Conservation (phyloP, 1,140 invertebrate species). For the Spodoptera litura region DNA sequence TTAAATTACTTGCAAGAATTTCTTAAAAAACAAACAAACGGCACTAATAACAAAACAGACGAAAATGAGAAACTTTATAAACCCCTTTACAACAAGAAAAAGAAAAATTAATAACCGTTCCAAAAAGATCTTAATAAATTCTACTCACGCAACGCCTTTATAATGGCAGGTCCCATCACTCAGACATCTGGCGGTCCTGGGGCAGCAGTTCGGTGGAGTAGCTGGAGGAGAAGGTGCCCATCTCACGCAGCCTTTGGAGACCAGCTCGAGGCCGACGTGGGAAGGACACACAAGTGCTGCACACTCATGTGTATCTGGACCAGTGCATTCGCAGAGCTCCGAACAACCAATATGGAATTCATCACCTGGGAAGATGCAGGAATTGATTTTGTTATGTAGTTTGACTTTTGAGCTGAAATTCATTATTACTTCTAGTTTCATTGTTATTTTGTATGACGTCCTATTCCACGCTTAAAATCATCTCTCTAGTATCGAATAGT, state of each 20-base stretch:
- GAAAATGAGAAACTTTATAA: too few species aligned
- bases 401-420: too few species aligned
- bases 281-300: conserved; percentile 93
- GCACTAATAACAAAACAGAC: too few species aligned
- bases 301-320: conserved; percentile 89
- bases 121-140: not conserved
- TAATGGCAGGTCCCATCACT: conserved; percentile 93
- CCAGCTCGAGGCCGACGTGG: conserved; percentile 92
- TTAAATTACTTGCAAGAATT: too few species aligned
- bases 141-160: conserved; percentile 87
- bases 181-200: conserved; percentile 90
- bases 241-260: conserved; percentile 93
- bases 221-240: conserved; percentile 93
- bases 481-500: too few species aligned
- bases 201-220: conserved; percentile 93
- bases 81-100: too few species aligned
- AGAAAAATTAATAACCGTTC: too few species aligned
- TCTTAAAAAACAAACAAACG: too few species aligned
- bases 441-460: not conserved
- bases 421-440: not conserved
- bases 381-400: not conserved
- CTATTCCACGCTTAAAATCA: too few species aligned
- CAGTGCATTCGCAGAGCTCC: conserved; percentile 89
- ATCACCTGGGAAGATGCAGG: conserved; percentile 79
- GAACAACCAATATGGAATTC: conserved; percentile 93